Conservation (phyloP, 2,797 vertebrate species). For the Malurus splendens region DNA sequence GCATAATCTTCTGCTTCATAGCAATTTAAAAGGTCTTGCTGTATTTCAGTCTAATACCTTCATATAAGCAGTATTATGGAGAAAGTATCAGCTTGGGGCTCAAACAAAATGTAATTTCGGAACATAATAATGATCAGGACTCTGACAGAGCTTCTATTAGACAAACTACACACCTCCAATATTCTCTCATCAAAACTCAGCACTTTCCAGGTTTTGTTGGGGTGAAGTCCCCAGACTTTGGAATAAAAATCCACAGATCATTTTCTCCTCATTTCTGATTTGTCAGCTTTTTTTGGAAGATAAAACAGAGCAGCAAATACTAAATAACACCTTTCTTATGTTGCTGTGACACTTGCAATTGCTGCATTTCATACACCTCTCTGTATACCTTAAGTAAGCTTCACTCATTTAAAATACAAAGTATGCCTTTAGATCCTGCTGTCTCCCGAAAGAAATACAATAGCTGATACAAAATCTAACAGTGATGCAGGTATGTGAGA, state of each 20-base stretch:
- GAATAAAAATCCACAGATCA: background rate
- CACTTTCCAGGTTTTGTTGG: background rate
- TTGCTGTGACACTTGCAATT: background rate
- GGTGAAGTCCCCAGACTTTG: background rate
- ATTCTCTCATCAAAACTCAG: background rate
- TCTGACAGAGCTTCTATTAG: background rate
- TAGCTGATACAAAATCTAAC: conserved; percentile 15
- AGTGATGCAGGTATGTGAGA: background rate
- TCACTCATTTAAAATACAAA: background rate
- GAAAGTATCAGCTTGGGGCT: background rate
- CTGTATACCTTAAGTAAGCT: background rate
- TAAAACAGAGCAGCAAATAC: background rate
- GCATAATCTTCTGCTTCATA: background rate
- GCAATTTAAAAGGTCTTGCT: background rate
- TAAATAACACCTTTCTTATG: background rate
- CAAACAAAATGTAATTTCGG: background rate
- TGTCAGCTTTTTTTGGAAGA: background rate
- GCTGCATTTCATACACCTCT: background rate
- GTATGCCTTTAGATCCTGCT: background rate
- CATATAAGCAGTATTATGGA: background rate
- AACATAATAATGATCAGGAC: background rate
- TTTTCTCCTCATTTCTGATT: background rate
- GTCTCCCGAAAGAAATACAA: background rate
- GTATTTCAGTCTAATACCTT: background rate
- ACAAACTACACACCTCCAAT: background rate